Percentiles rank a stretch among this genome's conserved stretches.
Evolutionary conservation across 2,888 invertebrate species (phyloP).

Genomic region (Pollenia amentaria): DNA sequence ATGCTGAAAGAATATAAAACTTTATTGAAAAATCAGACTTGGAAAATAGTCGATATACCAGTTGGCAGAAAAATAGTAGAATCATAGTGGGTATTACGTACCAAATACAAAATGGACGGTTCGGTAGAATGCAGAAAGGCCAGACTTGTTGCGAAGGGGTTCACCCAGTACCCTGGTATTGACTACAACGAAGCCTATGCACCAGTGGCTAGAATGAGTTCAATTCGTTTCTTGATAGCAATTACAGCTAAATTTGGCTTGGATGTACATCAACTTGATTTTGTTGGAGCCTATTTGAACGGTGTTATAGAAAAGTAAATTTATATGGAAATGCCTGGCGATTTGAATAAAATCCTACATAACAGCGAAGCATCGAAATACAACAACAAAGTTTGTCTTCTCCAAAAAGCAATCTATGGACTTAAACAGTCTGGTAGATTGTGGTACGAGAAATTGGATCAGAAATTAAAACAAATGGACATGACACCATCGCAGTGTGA

Average conservation of each 20-base stretch:
- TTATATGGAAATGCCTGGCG: conserved; percentile 72
- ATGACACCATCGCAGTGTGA: conserved; percentile 68
- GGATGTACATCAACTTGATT: conserved; percentile 73
- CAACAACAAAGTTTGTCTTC: too few relatives aligned
- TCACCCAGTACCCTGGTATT: conserved; percentile 77
- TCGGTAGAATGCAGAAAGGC: too few relatives aligned
- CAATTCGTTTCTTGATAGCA: too few relatives aligned
- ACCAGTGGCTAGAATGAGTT: conserved; percentile 73
- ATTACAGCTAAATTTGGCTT: conserved; percentile 70
- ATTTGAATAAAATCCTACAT: too few relatives aligned
- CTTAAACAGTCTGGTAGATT: conserved; percentile 73
- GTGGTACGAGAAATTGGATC: conserved; percentile 74
- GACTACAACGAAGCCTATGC: conserved; percentile 79
- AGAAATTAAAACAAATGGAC: conserved; percentile 68
- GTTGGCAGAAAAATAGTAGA: too few relatives aligned
- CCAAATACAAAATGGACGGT: too few relatives aligned
- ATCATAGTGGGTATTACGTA: too few relatives aligned
- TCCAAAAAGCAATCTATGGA: conserved; percentile 74
- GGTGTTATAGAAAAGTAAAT: conserved; percentile 73
- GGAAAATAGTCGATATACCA: too few relatives aligned
- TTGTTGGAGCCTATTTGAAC: conserved; percentile 75
- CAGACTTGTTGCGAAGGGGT: conserved; percentile 78
- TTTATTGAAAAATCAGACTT: too few relatives aligned
- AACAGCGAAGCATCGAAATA: too few relatives aligned
- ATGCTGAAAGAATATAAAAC: conserved; percentile 67